Evolutionary conservation across 1,140 invertebrate species (phyloP), one percentile per base, ranked within the genome.

Genomic region (Saccostrea cuccullata): DNA sequence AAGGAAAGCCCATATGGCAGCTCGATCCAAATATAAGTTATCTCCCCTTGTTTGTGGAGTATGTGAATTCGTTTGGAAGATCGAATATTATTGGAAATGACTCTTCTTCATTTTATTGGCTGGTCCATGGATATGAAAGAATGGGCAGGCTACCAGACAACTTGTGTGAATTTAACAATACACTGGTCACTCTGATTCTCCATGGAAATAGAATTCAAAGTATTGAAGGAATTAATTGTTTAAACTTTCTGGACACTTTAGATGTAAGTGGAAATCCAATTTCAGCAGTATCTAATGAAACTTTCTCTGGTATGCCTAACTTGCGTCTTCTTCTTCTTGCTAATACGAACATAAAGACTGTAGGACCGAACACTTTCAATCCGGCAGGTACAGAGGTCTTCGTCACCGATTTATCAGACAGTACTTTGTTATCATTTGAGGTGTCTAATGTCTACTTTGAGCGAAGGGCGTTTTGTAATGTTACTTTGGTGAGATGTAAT

Each of bases 151-250:
- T 73, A 73, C 70, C 23, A 23, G 12, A 73, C 23, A 73, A 73
- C 30, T 2, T 73, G 13, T 73, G 70, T 26, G 23, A 73, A 73
- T 73, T 26, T 30, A 73, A 73, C 70, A 30, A 73, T 26, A 73
- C 70, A 2, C 9, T 73, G 70, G 23, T 73, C 15, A 30, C 70
- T 36, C 12, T 73, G 2, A 36, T 5, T 8, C 70, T 73, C 12
- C 30, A 26, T 1, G 70, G 70, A 73, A 73, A 73, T 26, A 73
- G 26, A 30, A 73, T 73, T 13, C 70, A 73, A 30, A 73, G 70
- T 73, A 73, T 73, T 73, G 70, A 73, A 73, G 70, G 70, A 30
- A 36, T 73, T 36, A 73, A 73, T 23, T 73, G 70, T 15, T 30
- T 26, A 26, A 13, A 23, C 4, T 23, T 30, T 73, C 23, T 30